These are phyloP conservation scores for Rotaria macrura DNA, from an alignment of 2,888 invertebrate species.

Conservation along the genomic window DNA sequence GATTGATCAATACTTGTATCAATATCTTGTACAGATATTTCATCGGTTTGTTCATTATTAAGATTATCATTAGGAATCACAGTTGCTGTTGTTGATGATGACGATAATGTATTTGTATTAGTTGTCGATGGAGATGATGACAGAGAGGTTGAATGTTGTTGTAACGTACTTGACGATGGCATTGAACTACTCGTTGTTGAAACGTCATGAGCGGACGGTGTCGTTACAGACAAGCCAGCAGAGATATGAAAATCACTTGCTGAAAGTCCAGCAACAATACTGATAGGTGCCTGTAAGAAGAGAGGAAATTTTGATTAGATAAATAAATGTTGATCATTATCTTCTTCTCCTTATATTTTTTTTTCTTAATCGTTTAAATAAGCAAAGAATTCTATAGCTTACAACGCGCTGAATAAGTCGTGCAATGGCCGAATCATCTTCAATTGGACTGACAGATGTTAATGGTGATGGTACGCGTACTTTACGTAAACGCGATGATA, in stretches of 20 bases:
- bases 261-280: conserved; percentile 10
- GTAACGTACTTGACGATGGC: neutral
- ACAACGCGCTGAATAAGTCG: neutral
- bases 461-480: neutral
- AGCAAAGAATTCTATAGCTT: neutral
- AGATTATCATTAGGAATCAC: conserved; percentile 8
- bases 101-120: neutral
- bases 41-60: neutral
- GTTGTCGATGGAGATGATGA: neutral
- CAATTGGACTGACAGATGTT: neutral
- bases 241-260: conserved; percentile 7
- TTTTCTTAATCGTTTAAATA: neutral
- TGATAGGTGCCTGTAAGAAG: neutral
- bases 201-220: neutral
- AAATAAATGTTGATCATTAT: neutral
- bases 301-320: neutral
- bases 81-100: neutral
- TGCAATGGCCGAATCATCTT: conserved; percentile 17
- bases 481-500: neutral
- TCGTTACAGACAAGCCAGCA: neutral
- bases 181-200: neutral
- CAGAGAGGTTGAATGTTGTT: neutral
- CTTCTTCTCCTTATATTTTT: too few relatives aligned
- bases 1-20: neutral
- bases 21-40: neutral